Base-by-base conservation (phyloP, 2,888 invertebrate genomes). In the Latrodectus hesperus region DNA sequence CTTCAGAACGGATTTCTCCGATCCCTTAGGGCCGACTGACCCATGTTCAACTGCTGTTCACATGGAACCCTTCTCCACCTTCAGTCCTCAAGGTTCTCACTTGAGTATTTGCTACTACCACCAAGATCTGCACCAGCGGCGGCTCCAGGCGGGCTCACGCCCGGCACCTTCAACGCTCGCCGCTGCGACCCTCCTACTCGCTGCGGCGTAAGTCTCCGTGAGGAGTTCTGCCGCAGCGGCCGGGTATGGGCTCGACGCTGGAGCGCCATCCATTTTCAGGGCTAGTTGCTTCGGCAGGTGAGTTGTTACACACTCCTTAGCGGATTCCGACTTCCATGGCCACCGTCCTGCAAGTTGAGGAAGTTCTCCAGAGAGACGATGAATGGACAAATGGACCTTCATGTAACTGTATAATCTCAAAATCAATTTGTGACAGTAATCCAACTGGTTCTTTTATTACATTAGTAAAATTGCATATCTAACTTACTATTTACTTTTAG, bases 41-140 rank as follows among this genome's bases (percentile, higher is more conserved):
- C 90, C 92, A 92, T 92, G 91, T 92, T 89, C 92, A 93, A 93
- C 91, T 91, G 92, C 92, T 92, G 93, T 93, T 94, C 93, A 94
- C 94, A 93, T 93, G 94, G 93, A 94, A 94, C 93, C 92, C 92
- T 92, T 93, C 92, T 92, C 92, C 88, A 78, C 91, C 93, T 91
- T 93, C 92, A 91, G 92, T 91, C 92, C 92, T 92, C 92, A 92
- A 92, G 92, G 92, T 91, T 94, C 94, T 94, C 94, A 93, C 94
- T 94, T 93, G 94, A 94, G 94, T 95, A 94, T 94, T 95, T 94
- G 94, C 94, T 94, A 94, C 94, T 94, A 94, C 94, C 94, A 95
- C 94, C 94, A 94, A 94, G 94, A 94, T 95, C 93, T 93, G 93
- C 92, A 92, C 93, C 91, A 90, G 90, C 88, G 92, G 92, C 91